A percentile compares a stretch with the other conserved stretches of the same genome.
These are phyloP conservation scores for Alviniconcha strummeri DNA, from an alignment of 2,888 invertebrate species.

Conservation along the genomic window DNA sequence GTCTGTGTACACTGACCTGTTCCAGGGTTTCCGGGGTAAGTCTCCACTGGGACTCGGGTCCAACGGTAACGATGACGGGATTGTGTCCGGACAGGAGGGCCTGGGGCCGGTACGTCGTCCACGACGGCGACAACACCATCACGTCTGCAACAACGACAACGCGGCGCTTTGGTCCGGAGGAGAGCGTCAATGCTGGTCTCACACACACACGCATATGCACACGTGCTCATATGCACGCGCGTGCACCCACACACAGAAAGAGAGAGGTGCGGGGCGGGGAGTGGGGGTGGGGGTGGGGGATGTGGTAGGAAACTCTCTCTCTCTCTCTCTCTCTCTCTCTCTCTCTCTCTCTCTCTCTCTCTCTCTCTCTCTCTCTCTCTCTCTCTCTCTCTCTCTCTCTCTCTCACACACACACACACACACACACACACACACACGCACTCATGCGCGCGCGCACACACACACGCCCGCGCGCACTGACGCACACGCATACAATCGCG, in stretches of 20 bases:
- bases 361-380: neutral
- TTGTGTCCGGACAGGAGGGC: slow-evolving; percentile 58
- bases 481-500: no score
- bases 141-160: slow-evolving; percentile 55
- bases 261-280: no score
- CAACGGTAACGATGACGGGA: slow-evolving; percentile 53
- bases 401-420: neutral
- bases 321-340: neutral
- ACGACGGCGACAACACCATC: slow-evolving; percentile 67
- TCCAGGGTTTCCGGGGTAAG: slow-evolving; percentile 60
- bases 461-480: neutral
- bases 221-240: no score
- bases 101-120: slow-evolving; percentile 72
- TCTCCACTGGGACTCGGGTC: slow-evolving; percentile 61
- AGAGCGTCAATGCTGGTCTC: no score
- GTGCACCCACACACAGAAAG: no score
- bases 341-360: neutral
- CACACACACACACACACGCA: neutral
- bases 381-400: neutral
- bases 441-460: no score
- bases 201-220: no score
- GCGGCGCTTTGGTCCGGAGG: no score
- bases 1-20: slow-evolving; percentile 47
- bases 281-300: no score
- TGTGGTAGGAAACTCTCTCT: neutral